These are phyloP conservation scores for Hippoglossus stenolepis DNA, from an alignment of 2,113 vertebrate species.

Conservation along the genomic window DNA sequence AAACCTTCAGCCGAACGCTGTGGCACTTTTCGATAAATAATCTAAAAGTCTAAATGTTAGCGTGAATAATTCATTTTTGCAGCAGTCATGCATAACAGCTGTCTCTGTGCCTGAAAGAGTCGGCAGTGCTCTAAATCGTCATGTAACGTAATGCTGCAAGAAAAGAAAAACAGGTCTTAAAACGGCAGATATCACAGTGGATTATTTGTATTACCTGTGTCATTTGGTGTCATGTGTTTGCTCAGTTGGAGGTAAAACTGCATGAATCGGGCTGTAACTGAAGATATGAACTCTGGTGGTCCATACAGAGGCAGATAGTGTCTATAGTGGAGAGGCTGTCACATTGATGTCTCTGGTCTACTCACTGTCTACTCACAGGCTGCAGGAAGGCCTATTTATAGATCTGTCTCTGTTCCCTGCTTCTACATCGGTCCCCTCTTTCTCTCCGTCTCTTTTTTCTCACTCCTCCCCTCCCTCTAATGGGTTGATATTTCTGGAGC, in stretches of 20 bases:
- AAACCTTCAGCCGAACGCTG: conserved; percentile 57
- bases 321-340: conserved; percentile 67
- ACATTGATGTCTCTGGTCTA: conserved; percentile 77
- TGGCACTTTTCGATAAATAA: conserved; percentile 75
- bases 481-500: conserved; percentile 72
- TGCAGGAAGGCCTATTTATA: conserved; percentile 79
- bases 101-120: conserved; percentile 59
- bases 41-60: conserved; percentile 74
- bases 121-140: conserved; percentile 29
- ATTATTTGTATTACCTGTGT: conserved; percentile 2
- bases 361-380: conserved; percentile 78
- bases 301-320: conserved; percentile 43
- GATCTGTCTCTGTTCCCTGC: conserved; percentile 69
- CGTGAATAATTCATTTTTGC: conserved; percentile 73
- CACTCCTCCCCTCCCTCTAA: conserved; percentile 46
- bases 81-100: conserved; percentile 64
- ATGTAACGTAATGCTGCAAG: conserved; percentile 14
- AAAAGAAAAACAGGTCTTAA: neutral
- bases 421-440: conserved; percentile 62
- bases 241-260: conserved; percentile 31
- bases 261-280: conserved; percentile 48
- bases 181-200: neutral
- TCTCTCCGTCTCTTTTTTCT: conserved; percentile 42
- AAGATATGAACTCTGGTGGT: conserved; percentile 43
- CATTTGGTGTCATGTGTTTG: conserved; percentile 29